A percentile compares a stretch with the other conserved stretches of the same genome.
phyloP scores from a whole-genome alignment of 1,140 invertebrate species.

The Drosophila bocqueti region DNA sequence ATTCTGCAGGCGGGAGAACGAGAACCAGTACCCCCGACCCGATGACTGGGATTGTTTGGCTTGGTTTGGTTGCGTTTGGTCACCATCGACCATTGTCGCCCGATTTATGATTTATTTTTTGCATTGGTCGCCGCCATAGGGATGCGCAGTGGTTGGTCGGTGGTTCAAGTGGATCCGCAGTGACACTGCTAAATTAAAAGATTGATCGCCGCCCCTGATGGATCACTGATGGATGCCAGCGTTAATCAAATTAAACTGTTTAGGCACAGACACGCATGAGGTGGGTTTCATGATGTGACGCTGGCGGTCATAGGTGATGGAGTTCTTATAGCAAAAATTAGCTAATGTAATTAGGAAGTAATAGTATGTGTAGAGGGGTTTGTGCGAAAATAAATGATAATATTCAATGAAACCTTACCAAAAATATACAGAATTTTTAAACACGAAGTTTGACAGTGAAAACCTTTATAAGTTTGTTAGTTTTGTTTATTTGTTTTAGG shows the following conservation, averaged over 20 bases:
- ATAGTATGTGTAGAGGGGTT: background rate
- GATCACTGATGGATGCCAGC: conserved; percentile 49
- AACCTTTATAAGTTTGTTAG: background rate
- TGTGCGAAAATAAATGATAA: background rate
- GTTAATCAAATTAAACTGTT: conserved; percentile 51
- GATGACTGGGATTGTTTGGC: conserved; percentile 57
- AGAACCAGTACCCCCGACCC: background rate
- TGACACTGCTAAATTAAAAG: conserved; percentile 43
- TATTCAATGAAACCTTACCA: background rate
- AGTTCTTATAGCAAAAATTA: background rate
- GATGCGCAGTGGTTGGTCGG: conserved; percentile 35
- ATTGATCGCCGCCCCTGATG: conserved; percentile 39
- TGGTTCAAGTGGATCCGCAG: conserved; percentile 40
- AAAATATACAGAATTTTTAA: too few species aligned
- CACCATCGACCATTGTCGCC: conserved; percentile 58
- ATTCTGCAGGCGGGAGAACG: background rate
- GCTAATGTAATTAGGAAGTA: background rate
- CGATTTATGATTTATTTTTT: conserved; percentile 79
- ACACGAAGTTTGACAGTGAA: background rate
- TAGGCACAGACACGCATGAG: conserved; percentile 6
- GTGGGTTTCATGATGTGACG: background rate
- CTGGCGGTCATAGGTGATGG: background rate
- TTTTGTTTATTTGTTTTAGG: background rate
- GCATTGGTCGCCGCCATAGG: conserved; percentile 14
- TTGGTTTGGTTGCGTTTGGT: conserved; percentile 31